phyloP scores from a whole-genome alignment of 2,888 invertebrate genomes.

The Caradrina clavipalpis region DNA sequence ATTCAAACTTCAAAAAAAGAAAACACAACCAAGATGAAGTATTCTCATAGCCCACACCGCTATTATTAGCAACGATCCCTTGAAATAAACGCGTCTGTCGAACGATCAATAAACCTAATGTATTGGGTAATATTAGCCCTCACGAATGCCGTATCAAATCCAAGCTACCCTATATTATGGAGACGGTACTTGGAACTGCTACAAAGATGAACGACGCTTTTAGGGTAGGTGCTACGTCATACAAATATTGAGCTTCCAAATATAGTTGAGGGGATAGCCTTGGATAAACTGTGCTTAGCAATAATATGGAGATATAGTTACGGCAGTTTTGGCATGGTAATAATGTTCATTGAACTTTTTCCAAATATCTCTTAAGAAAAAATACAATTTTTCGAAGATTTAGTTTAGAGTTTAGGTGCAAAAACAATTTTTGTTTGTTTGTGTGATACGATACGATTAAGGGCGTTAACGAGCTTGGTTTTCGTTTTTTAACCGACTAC shows the following conservation, averaged over 20 bases:
- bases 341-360: too few relatives aligned
- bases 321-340: too few relatives aligned
- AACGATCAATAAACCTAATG: slow-evolving; percentile 83
- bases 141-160: slow-evolving; percentile 54
- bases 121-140: slow-evolving; percentile 77
- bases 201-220: slow-evolving; percentile 15
- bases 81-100: slow-evolving; percentile 68
- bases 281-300: background rate
- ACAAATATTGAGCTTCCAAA: slow-evolving; percentile 23
- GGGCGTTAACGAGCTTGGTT: too few relatives aligned
- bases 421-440: too few relatives aligned
- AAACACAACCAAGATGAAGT: slow-evolving; percentile 31
- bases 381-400: too few relatives aligned
- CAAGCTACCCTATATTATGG: slow-evolving; percentile 29
- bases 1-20: slow-evolving; percentile 1
- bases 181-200: slow-evolving; percentile 24
- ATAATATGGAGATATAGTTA: background rate
- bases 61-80: slow-evolving; percentile 68
- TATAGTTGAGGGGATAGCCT: background rate
- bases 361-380: too few relatives aligned
- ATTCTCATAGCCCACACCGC: slow-evolving; percentile 13
- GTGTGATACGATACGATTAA: too few relatives aligned
- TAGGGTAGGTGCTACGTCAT: slow-evolving; percentile 1
- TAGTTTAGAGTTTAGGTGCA: too few relatives aligned
- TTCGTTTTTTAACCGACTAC: too few relatives aligned